Conservation (phyloP, 2,113 vertebrate species). For the Sitta europaea region DNA sequence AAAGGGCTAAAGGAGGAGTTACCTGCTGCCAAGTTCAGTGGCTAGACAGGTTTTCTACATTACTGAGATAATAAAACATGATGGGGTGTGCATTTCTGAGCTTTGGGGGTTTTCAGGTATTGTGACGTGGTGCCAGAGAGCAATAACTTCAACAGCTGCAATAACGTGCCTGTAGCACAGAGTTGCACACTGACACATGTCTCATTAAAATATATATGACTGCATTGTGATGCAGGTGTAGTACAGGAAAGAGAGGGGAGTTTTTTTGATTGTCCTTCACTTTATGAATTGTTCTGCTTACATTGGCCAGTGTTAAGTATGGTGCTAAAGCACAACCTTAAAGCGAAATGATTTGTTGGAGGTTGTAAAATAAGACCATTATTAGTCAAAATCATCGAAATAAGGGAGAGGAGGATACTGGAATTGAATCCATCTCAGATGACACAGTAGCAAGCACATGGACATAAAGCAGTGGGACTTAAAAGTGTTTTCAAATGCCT, state of each 20-base stretch:
- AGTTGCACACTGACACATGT: neutral
- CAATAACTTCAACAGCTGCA: neutral
- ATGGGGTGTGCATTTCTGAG: conserved; percentile 13
- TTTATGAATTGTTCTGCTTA: neutral
- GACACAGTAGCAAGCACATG: neutral
- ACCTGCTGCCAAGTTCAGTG: neutral
- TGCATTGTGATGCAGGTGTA: neutral
- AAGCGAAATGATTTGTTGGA: neutral
- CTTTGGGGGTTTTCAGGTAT: conserved; percentile 16
- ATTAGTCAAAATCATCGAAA: neutral
- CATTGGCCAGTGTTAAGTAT: neutral
- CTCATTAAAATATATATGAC: neutral
- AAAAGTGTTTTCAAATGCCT: neutral
- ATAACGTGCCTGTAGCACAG: neutral
- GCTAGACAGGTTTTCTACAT: neutral
- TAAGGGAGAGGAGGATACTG: neutral
- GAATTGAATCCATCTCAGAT: neutral
- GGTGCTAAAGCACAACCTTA: neutral
- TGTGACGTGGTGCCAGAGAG: neutral
- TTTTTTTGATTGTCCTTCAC: neutral
- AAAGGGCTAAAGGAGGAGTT: neutral
- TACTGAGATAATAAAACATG: neutral
- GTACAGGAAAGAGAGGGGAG: neutral
- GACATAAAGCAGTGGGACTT: neutral
- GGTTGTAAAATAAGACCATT: neutral